A percentile compares a stretch with the other conserved stretches of the same genome.
These are phyloP conservation scores for Bombus fervidus DNA, from an alignment of 1,140 invertebrate genomes.

Conservation along the genomic window DNA sequence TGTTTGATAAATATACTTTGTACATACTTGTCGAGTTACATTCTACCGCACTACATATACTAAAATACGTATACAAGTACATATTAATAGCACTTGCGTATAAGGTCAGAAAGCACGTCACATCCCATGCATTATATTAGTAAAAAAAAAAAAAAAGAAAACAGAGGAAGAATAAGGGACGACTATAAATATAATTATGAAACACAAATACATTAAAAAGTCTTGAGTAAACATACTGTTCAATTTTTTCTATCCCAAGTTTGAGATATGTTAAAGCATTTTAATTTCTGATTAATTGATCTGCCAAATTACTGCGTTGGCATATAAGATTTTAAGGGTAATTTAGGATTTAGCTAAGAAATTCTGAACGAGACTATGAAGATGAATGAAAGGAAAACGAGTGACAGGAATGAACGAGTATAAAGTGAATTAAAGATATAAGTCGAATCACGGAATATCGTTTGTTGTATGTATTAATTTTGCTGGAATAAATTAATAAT, in stretches of 20 bases:
- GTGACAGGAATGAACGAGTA: conserved; percentile 24
- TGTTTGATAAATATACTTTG: conserved; percentile 54
- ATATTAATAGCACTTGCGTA: conserved; percentile 27
- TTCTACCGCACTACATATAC: conserved; percentile 31
- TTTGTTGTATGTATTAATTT: conserved; percentile 66
- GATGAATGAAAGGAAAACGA: conserved; percentile 27
- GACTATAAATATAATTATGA: conserved; percentile 42
- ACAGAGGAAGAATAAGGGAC: neutral
- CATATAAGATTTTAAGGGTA: conserved; percentile 59
- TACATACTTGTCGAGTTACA: conserved; percentile 57
- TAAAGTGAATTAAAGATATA: conserved; percentile 40
- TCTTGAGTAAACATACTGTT: conserved; percentile 51
- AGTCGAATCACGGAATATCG: conserved; percentile 49
- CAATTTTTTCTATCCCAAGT: conserved; percentile 60
- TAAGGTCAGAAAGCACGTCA: conserved; percentile 21
- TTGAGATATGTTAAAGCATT: conserved; percentile 36
- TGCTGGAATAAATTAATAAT: conserved; percentile 68
- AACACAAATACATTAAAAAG: conserved; percentile 25
- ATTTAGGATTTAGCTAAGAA: conserved; percentile 57
- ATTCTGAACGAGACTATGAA: conserved; percentile 36
- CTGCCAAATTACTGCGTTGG: conserved; percentile 59
- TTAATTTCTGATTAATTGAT: conserved; percentile 51
- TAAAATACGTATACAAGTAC: conserved; percentile 21
- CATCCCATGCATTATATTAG: conserved; percentile 65
- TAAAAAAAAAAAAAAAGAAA: neutral